Percentiles rank a stretch among this genome's conserved stretches.
phyloP scores from a whole-genome alignment of 2,888 invertebrate genomes.

The Himalopsyche tibetana region DNA sequence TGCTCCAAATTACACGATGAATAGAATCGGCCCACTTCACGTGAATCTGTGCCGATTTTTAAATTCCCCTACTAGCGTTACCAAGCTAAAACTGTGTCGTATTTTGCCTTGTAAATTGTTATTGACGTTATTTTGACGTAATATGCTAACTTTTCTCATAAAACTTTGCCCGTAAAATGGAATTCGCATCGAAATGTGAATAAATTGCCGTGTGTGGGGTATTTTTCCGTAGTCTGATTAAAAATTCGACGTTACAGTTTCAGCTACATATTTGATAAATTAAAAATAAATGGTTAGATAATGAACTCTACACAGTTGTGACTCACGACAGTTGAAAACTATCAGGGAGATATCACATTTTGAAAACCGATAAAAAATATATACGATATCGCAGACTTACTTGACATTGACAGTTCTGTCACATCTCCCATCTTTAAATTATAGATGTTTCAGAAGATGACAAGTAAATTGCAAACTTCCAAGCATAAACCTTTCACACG shows the following conservation, averaged over 20 bases:
- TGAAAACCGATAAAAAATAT: too few relatives aligned
- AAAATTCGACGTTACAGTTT: background rate
- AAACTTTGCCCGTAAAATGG: conserved; percentile 14
- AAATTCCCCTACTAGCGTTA: conserved; percentile 1
- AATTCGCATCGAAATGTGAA: background rate
- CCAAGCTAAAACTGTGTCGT: background rate
- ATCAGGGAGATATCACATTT: too few relatives aligned
- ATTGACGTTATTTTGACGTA: conserved; percentile 14
- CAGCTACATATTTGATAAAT: too few relatives aligned
- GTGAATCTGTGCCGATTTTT: conserved; percentile 6
- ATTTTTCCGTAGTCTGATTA: background rate
- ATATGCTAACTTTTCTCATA: conserved; percentile 30
- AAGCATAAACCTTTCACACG: too few relatives aligned
- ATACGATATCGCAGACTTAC: too few relatives aligned
- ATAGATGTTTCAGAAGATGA: too few relatives aligned
- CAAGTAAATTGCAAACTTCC: too few relatives aligned
- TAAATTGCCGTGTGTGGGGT: background rate
- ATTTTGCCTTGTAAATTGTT: conserved; percentile 11
- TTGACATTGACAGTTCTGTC: too few relatives aligned
- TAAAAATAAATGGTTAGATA: too few relatives aligned
- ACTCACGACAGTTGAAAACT: too few relatives aligned
- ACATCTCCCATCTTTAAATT: too few relatives aligned
- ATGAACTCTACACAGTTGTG: too few relatives aligned
- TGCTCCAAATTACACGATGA: background rate
- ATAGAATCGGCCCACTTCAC: conserved; percentile 3